Evolutionary conservation across 2,888 invertebrate genomes (phyloP), one percentile per base, ranked within the genome.

Genomic region (Heteropelma amictum): DNA sequence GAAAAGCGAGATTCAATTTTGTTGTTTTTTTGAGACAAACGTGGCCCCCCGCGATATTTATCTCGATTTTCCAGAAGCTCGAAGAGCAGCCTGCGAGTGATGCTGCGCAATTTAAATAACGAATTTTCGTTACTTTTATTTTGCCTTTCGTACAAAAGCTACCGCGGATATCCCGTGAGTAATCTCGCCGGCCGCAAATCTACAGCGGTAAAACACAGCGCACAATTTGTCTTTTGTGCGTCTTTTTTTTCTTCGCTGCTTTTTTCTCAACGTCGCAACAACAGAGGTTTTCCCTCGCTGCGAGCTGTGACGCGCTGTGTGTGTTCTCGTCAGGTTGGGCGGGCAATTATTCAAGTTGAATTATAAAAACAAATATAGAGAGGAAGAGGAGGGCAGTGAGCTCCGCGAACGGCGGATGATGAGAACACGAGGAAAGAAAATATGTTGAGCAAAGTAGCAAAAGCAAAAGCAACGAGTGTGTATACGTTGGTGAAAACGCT

Each of bases 321-420:
- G 63, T 30, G 54, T 51, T 30, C 68, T 40, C 42, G 40, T 53
- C 54, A 28, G 51, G 67, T 58, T 23, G 77, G 78, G 72, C 76
- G n/a, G 80, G 83, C 81, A 84, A 85, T 85, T 84, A 85, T 84
- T 84, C 85, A 81, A 83, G 82, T 80, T 78, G 82, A 84, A 85
- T 84, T 84, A 85, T 85, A 82, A 85, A 85, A 85, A 85, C 84
- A 84, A 85, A 85, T 84, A 83, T n/a, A n/a, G n/a, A n/a, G n/a
- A n/a, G n/a, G n/a, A n/a, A n/a, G n/a, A n/a, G n/a, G n/a, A n/a
- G n/a, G n/a, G 83, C 80, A 79, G 81, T 73, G 79, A 79, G 53
- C 28, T 80, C 78, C 73, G 77, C 73, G 72, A 23, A n/a, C n/a
- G n/a, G n/a, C n/a, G 51, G 79, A 67, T 70, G 60, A 75, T 51